Base-by-base conservation (phyloP, 2,797 vertebrate species). In the Hypotaenidia philippensis region DNA sequence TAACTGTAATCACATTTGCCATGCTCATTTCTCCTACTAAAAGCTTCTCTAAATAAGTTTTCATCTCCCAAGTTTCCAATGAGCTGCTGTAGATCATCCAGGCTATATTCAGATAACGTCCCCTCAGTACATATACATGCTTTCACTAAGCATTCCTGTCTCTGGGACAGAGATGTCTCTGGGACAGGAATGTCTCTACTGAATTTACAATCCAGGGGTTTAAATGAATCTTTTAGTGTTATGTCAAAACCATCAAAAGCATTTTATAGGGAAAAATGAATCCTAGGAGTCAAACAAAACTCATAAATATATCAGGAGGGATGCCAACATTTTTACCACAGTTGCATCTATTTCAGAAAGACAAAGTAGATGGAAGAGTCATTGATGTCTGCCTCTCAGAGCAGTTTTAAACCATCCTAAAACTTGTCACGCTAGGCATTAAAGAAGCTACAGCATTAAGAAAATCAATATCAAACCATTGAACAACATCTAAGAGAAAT, bases 401-500 rank as follows among this genome's bases (percentile, higher is more conserved):
- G 32, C 16, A 72, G 68, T 94, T 93, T 83, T 74, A 87, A 85
- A 80, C 63, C 59, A 57, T 82, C 49, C 78, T 78, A 65, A 86
- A 84, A 87, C 50, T 81, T 78, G 26, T 76, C 61, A 81, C 38
- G 71, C 5, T 81, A 91, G 66, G 88, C 59, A 78, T 87, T 91
- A 81, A 91, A 75, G 44, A 95, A 53, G 40, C 59, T 38, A 84
- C 57, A 94, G 59, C 75, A 88, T 86, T 96, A 96, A 85, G 57
- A 89, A 92, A 97, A 92, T 92, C 71, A 44, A 25, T 90, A 95
- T 76, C 78, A 97, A 97, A 90, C 32, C 70, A 64, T 60, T 90
- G 70, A 96, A 89, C 59, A 96, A 20, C 86, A 89, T 89, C 64
- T 69, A 79, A 69, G 32, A 71, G 44, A 80, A 88, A 61, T 82